These are phyloP conservation scores for Pristionchus japonicus DNA, from an alignment of 2,888 invertebrate genomes.

Conservation along the genomic window DNA sequence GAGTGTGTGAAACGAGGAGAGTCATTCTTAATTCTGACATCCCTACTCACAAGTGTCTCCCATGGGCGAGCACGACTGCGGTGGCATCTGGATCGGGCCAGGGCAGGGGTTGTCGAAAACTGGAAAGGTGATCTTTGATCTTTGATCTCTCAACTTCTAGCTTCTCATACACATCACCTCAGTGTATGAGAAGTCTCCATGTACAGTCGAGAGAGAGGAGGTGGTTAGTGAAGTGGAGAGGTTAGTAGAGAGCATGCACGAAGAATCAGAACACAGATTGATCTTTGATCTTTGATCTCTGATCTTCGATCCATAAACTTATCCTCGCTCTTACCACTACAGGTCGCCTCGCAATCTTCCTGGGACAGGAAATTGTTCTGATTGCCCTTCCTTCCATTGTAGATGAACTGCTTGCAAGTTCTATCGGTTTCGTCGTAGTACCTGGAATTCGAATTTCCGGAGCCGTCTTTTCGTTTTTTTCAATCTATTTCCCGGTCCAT, in stretches of 20 bases:
- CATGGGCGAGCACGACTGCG: conserved; percentile 58
- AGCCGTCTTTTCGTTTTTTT: no score
- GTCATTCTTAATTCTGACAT: no score
- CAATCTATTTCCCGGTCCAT: no score
- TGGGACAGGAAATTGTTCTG: conserved; percentile 72
- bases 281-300: conserved; percentile 22
- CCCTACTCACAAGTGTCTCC: conserved; percentile 62
- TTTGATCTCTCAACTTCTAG: not conserved
- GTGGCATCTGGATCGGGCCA: conserved; percentile 59
- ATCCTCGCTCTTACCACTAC: conserved; percentile 60
- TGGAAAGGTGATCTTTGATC: conserved; percentile 51
- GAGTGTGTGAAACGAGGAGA: no score
- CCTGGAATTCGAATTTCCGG: no score
- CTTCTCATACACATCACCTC: no score
- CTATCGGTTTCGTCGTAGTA: conserved; percentile 64
- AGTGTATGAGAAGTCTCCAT: not conserved
- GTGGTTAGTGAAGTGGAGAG: conserved; percentile 5
- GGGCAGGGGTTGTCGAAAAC: conserved; percentile 72
- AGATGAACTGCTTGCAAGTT: conserved; percentile 66
- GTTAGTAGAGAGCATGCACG: conserved; percentile 34
- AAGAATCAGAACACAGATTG: not conserved
- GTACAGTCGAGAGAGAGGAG: not conserved
- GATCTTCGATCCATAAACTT: not conserved
- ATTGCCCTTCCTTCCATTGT: conserved; percentile 69
- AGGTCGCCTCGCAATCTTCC: conserved; percentile 70